Percentiles rank a stretch among this genome's conserved stretches.
Conservation (phyloP, 2,888 invertebrate species). For the Suillia variegata region DNA sequence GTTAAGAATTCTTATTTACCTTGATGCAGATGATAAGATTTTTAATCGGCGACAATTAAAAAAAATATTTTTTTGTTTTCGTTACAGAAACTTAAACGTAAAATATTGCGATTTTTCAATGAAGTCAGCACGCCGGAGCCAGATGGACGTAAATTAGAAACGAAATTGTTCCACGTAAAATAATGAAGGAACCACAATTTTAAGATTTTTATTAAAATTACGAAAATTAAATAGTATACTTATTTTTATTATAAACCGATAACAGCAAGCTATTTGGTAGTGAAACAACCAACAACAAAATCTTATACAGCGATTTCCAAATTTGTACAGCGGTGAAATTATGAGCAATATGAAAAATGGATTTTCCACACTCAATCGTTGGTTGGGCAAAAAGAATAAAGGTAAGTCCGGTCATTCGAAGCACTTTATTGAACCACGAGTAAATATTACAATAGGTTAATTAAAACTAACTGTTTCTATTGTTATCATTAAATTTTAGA, state of each 20-base stretch:
- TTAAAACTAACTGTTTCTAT: neutral
- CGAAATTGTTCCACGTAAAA: neutral
- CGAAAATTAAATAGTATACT: too few relatives aligned
- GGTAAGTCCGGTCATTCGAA: constrained; percentile 50
- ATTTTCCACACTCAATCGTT: constrained; percentile 61
- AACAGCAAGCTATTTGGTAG: too few relatives aligned
- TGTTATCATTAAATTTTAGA: constrained; percentile 36
- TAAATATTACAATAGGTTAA: neutral
- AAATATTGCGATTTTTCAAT: neutral
- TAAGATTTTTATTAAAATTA: neutral
- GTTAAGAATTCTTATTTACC: neutral
- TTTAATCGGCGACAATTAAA: neutral
- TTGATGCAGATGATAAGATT: neutral
- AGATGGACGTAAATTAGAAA: too few relatives aligned
- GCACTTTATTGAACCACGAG: neutral
- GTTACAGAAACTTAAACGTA: neutral
- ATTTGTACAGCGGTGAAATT: neutral
- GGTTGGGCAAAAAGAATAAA: constrained; percentile 61
- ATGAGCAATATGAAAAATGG: constrained; percentile 61
- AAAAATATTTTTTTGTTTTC: neutral
- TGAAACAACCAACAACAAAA: neutral
- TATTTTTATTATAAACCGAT: too few relatives aligned
- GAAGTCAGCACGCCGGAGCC: neutral
- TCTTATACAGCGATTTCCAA: neutral
- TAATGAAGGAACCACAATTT: neutral